Base-by-base conservation (phyloP, 1,140 invertebrate species). In the Drosophila yakuba region DNA sequence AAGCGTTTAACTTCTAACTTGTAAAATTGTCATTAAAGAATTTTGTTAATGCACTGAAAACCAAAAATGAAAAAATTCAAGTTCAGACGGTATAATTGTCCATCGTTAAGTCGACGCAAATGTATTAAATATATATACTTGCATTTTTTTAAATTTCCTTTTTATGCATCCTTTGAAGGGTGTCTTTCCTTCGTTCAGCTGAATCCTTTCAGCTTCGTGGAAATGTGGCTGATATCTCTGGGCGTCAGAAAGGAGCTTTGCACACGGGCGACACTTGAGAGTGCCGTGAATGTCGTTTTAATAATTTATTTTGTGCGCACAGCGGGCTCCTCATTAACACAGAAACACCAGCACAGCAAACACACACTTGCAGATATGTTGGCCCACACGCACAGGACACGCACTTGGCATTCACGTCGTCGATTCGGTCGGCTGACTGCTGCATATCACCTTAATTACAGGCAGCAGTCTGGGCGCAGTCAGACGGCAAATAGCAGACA, bases 371-470 rank as follows among this genome's bases (percentile, higher is more conserved):
- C 38, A 14, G 5, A 39, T 14, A 39, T 39, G 28, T 35, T 51
- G 35, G 25, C 15, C 25, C 36, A 36, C 63, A 89, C 84, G 80
- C 84, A 88, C 67, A 83, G 62, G 81, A 78, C 80, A 88, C 75
- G 79, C 83, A 88, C 78, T 88, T 80, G 75, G 72, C 56, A 74
- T 63, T 52, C 62, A 51, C 56, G 67, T 47, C 57, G 67, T 80
- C 57, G 80, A 76, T 79, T 76, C 67, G 81, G 61, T 80, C 64
- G 78, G 57, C 58, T 88, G 80, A 50, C 52, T 78, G 84, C 80
- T 76, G 77, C 84, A 84, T 84, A 88, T 89, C 84, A 89, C 84
- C 84, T 89, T 89, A 89, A 89, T 89, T 89, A 89, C 84, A 89
- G 84, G 76, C 84, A 89, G 71, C 84, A 86, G 79, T 86, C 79